Percentiles rank a stretch among this genome's conserved stretches.
These are phyloP conservation scores for Pygathrix nemaeus DNA, from an alignment of 2,113 vertebrate species.

Conservation along the genomic window DNA sequence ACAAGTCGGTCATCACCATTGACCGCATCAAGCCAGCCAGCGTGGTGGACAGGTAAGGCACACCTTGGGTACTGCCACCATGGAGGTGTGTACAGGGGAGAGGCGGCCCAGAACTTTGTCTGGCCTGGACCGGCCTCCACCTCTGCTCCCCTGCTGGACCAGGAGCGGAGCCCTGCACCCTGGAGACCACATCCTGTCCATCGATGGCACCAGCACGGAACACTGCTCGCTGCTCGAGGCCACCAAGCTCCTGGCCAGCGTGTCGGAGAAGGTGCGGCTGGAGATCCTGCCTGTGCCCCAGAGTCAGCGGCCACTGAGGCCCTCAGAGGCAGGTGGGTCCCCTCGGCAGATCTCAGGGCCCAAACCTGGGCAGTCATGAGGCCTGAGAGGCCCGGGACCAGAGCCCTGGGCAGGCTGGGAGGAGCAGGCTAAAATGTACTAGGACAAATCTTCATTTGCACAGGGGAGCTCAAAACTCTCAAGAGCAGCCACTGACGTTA, in stretches of 20 bases:
- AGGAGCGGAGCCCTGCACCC: constrained; percentile 93
- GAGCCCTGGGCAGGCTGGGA: not conserved
- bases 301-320: constrained; percentile 88
- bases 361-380: not conserved
- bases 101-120: not conserved
- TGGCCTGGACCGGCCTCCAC: not conserved
- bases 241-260: constrained; percentile 93
- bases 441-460: not conserved
- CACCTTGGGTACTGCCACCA: rapidly evolving
- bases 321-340: constrained; percentile 92
- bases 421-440: not conserved
- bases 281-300: constrained; percentile 95
- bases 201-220: constrained; percentile 95
- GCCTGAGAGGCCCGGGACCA: not conserved
- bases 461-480: not conserved
- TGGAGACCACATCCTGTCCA: constrained; percentile 95
- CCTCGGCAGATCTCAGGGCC: not conserved
- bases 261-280: constrained; percentile 90
- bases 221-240: constrained; percentile 96
- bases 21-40: constrained; percentile 97
- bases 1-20: constrained; percentile 94
- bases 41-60: constrained; percentile 93
- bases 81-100: rapidly evolving
- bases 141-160: not conserved
- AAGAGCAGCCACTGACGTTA: not conserved